These are phyloP conservation scores for Ursus arctos DNA, from an alignment of 2,113 vertebrate genomes.

Conservation along the genomic window DNA sequence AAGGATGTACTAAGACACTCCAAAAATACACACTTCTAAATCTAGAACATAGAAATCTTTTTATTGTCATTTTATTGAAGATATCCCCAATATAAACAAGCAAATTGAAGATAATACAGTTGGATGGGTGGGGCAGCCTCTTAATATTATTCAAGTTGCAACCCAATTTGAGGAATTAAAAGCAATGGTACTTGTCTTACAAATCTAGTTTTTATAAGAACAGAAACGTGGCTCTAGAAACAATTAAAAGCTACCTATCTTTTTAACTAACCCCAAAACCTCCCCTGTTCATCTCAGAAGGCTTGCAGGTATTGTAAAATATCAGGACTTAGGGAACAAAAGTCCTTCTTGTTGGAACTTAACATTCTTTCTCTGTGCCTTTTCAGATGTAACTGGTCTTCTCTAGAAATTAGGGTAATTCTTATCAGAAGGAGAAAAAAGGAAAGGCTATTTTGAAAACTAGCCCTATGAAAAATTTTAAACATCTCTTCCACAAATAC, in stretches of 20 bases:
- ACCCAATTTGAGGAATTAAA: neutral
- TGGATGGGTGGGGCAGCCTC: neutral
- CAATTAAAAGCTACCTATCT: neutral
- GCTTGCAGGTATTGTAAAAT: neutral
- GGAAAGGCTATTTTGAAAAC: neutral
- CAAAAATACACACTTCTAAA: neutral
- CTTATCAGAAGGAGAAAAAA: neutral
- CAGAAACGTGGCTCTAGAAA: neutral
- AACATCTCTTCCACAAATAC: neutral
- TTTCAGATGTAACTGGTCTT: neutral
- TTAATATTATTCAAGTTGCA: neutral
- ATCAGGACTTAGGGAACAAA: neutral
- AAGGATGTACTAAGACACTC: neutral
- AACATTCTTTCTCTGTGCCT: neutral
- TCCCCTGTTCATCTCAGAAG: neutral
- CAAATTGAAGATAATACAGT: neutral
- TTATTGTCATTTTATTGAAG: neutral
- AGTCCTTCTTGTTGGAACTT: neutral
- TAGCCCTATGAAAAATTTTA: neutral
- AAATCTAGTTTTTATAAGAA: neutral
- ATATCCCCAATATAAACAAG: neutral
- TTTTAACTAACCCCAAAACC: neutral
- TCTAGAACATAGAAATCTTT: neutral
- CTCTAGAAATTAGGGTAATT: neutral
- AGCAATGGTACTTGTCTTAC: neutral